Evolutionary conservation across 2,113 vertebrate species (phyloP).

Genomic region (Oryzias celebensis): DNA sequence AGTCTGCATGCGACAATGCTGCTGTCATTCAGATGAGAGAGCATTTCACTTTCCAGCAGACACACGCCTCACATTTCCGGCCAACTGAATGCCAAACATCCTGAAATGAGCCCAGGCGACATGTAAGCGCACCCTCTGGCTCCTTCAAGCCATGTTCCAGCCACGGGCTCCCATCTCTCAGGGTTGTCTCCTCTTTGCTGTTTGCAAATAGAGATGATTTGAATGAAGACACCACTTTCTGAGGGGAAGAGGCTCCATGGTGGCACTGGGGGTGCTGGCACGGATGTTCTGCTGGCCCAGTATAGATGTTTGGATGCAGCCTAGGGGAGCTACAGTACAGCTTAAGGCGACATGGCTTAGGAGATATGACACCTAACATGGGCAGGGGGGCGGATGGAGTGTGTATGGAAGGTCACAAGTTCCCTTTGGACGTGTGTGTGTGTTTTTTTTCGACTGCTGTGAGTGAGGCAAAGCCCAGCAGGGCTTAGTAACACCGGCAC

Average conservation of each 20-base stretch:
- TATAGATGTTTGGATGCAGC: slow-evolving; percentile 36
- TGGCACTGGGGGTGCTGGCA: slow-evolving; percentile 26
- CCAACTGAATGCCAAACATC: slow-evolving; percentile 45
- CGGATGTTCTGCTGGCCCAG: slow-evolving; percentile 20
- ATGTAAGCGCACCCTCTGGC: slow-evolving; percentile 35
- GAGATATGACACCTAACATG: slow-evolving; percentile 62
- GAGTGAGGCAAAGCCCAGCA: slow-evolving; percentile 19
- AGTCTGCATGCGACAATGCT: slow-evolving; percentile 47
- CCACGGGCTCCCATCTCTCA: slow-evolving; percentile 20
- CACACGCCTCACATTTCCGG: slow-evolving; percentile 31
- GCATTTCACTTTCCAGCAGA: slow-evolving; percentile 44
- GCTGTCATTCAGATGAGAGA: slow-evolving; percentile 52
- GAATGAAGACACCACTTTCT: slow-evolving; percentile 22
- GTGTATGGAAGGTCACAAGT: slow-evolving; percentile 67
- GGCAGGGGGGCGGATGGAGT: slow-evolving; percentile 42
- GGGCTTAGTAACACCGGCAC: slow-evolving; percentile 9
- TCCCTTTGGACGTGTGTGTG: slow-evolving; percentile 43
- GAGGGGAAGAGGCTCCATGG: slow-evolving; percentile 4
- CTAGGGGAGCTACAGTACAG: slow-evolving; percentile 26
- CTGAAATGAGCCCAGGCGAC: slow-evolving; percentile 47
- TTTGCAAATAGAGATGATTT: slow-evolving; percentile 36
- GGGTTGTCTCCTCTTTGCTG: slow-evolving; percentile 24
- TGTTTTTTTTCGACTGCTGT: slow-evolving; percentile 12
- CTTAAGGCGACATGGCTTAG: slow-evolving; percentile 30
- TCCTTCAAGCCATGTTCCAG: slow-evolving; percentile 47